Evolutionary conservation across 1,140 invertebrate species (phyloP).

Genomic region (Caligus rogercresseyi): DNA sequence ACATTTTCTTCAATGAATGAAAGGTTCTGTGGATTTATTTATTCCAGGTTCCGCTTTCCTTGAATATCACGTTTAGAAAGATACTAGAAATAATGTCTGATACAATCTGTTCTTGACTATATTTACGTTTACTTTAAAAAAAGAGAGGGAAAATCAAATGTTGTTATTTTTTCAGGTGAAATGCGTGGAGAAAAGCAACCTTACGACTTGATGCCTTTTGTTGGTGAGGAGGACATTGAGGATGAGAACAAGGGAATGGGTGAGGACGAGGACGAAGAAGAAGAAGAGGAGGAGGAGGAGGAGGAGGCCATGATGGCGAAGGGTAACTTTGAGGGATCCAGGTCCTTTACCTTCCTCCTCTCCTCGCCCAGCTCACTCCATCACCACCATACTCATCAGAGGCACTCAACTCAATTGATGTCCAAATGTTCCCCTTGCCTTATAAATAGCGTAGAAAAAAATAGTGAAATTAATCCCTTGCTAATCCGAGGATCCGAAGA

Average conservation of each 20-base stretch:
- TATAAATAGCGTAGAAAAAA: neutral
- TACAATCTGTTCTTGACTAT: neutral
- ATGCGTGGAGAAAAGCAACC: slow-evolving; percentile 48
- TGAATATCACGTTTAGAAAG: neutral
- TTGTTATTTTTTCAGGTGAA: slow-evolving; percentile 28
- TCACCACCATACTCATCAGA: neutral
- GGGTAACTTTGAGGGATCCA: neutral
- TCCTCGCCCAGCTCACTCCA: neutral
- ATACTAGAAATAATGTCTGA: neutral
- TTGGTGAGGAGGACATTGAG: slow-evolving; percentile 20
- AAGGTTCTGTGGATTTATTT: too few species aligned
- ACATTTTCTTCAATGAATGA: too few species aligned
- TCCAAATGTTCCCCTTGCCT: neutral
- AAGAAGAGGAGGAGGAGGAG: slow-evolving; percentile 23
- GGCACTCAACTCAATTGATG: neutral
- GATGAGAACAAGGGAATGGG: slow-evolving; percentile 21
- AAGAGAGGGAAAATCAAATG: neutral
- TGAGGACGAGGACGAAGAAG: slow-evolving; percentile 23
- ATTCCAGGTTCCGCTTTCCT: too few species aligned
- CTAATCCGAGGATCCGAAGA: neutral
- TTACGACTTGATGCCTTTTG: slow-evolving; percentile 30
- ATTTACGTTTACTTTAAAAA: neutral
- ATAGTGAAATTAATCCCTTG: neutral
- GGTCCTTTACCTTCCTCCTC: neutral
- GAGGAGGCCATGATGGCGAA: neutral